Evolutionary conservation across 1,140 invertebrate species (phyloP), one percentile per base, ranked within the genome.

Genomic region (Palaemon carinicauda): DNA sequence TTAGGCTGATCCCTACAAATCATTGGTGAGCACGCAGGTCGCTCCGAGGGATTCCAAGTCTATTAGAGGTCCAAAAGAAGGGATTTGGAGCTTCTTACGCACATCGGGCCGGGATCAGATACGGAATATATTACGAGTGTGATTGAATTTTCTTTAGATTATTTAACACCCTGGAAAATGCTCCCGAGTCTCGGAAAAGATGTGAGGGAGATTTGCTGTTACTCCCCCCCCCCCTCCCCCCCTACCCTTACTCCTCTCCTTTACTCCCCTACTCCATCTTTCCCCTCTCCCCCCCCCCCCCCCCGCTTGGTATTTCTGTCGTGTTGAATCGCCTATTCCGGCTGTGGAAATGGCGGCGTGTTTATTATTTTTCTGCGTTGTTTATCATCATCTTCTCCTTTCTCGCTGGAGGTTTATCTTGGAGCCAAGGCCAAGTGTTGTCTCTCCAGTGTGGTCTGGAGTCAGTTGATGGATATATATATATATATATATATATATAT

Each of bases 111-210:
- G 24, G 77, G 52, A 79, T 79, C 51, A 53, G 53, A 60, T 79
- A 31, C 24, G 77, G 77, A 79, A 79, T 79, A 53, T 79, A 79
- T 79, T 79, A 79, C 77, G 77, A 79, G 77, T 79, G 77, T 79
- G 77, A 79, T 79, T 79, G 77, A 79, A 79, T 79, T 79, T 79
- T 60, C 77, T 54, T 79, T 56, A 56, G 77, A 79, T 79, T 79
- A 79, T 79, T 79, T 79, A 79, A 79, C 53, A 29, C 77, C 21
- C 52, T 27, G 77, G 77, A 79, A 79, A 79, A 79, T 79, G 77
- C n/a, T 31, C 12, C n/a, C 24, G 53, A 17, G 53, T 79, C 53
- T 79, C 5, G 10, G n/a, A 65, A 65, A 65, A 29, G 60, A 65
- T 65, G 77, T 60, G 24, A 21, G 77, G 29, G 53, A 53, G 77